Evolutionary conservation across 2,797 vertebrate species (phyloP), one percentile per base, ranked within the genome.

Genomic region (Crypturellus tataupa): DNA sequence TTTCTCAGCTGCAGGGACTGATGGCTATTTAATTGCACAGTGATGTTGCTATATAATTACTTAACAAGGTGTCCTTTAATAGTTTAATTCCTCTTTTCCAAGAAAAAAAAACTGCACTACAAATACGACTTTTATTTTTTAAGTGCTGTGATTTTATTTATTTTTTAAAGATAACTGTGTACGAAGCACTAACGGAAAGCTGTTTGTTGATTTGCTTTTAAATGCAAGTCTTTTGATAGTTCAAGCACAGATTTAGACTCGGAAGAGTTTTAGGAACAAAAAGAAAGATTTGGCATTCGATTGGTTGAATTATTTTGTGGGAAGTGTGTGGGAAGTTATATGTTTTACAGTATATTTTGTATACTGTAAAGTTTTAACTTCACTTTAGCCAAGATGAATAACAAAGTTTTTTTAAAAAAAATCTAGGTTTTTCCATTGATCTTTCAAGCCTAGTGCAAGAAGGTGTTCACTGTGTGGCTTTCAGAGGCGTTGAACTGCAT

Each of bases 11-110:
- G 97, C 98, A 95, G 97, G 98, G 97, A 97, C 98, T 98, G 98
- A 98, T 98, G 98, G 98, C 98, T 98, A 98, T 98, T 98, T 98
- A 98, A 98, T 98, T 98, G 98, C 98, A 97, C 98, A 95, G 97
- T 96, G 97, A 97, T 97, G 98, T 97, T 98, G 97, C 98, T 98
- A 97, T 98, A 98, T 98, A 98, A 98, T 98, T 98, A 98, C 97
- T 98, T 98, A 98, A 98, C 98, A 98, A 98, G 98, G 98, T 98
- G 98, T 98, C 98, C 98, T 98, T 97, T 98, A 98, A 98, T 98
- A 98, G 97, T 98, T 98, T 98, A 98, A 98, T 98, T 98, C 95
- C 97, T 91, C 96, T 98, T 98, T 98, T 97, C 93, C 89, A 91
- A 90, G 84, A 71, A 89, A 94, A 96, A 94, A 95, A 94, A 95